These are phyloP conservation scores for Drosophila mayaguana DNA, from an alignment of 2,888 invertebrate species.

Conservation along the genomic window DNA sequence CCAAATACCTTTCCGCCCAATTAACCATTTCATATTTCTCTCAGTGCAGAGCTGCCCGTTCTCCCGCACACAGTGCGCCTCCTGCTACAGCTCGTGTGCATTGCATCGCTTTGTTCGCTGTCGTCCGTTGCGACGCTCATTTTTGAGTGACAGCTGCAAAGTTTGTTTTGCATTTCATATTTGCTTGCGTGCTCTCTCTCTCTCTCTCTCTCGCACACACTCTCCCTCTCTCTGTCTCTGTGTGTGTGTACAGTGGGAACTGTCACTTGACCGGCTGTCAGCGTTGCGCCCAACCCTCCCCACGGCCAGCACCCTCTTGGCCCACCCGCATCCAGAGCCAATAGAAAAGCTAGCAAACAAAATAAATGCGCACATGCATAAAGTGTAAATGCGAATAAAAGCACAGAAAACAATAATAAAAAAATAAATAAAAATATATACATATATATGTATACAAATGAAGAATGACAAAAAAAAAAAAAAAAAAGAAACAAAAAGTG, in stretches of 20 bases:
- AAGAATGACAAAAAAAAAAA: constrained; percentile 39
- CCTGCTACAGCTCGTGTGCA: constrained; percentile 32
- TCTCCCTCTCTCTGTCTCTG: constrained; percentile 5
- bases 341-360: constrained; percentile 76
- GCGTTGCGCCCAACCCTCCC: constrained; percentile 17
- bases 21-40: constrained; percentile 72
- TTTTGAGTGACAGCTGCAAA: constrained; percentile 81
- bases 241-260: constrained; percentile 58
- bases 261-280: constrained; percentile 78
- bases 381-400: constrained; percentile 75
- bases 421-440: constrained; percentile 18
- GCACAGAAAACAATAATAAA: constrained; percentile 45
- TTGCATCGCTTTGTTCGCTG: constrained; percentile 61
- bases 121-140: constrained; percentile 66
- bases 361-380: constrained; percentile 74
- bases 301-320: background rate
- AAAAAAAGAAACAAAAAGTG: constrained; percentile 41
- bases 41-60: constrained; percentile 53
- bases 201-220: background rate
- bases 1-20: constrained; percentile 71
- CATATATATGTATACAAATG: constrained; percentile 11
- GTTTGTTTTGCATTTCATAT: constrained; percentile 81
- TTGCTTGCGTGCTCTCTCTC: constrained; percentile 53
- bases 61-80: constrained; percentile 3
- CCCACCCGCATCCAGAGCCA: constrained; percentile 53